A percentile compares a stretch with the other conserved stretches of the same genome.
These are phyloP conservation scores for Eumeta japonica DNA, from an alignment of 1,140 invertebrate species.

Conservation along the genomic window DNA sequence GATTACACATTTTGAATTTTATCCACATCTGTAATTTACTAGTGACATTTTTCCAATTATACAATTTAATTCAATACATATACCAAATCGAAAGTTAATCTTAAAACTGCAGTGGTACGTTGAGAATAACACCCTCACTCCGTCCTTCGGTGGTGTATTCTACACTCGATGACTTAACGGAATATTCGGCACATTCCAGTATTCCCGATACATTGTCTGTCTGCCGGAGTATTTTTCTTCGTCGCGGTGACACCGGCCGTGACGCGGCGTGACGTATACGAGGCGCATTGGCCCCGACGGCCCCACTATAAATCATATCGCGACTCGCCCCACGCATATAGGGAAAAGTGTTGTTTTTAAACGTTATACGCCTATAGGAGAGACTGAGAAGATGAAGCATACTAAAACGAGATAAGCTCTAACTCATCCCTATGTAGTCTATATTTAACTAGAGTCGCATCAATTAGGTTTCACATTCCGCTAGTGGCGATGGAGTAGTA, in stretches of 20 bases:
- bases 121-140: no score
- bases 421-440: conserved; percentile 9
- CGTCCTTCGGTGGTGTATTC: no score
- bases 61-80: no score
- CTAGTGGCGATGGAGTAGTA: not conserved
- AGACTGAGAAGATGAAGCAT: conserved; percentile 32
- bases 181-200: no score
- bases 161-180: no score
- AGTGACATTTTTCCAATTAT: no score
- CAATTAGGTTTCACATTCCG: conserved; percentile 1
- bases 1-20: no score
- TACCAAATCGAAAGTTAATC: conserved; percentile 1
- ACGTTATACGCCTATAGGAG: conserved; percentile 47
- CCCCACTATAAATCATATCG: conserved; percentile 53
- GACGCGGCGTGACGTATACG: conserved; percentile 34
- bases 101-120: no score
- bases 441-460: conserved; percentile 14
- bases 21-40: no score
- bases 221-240: conserved; percentile 44
- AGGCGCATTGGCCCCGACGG: conserved; percentile 51
- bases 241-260: conserved; percentile 37
- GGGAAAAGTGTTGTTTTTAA: conserved; percentile 48
- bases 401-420: conserved; percentile 26
- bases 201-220: no score
- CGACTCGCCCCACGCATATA: no score